Evolutionary conservation across 2,113 vertebrate species (phyloP), one percentile per base, ranked within the genome.

Genomic region (Microcebus jonahi): DNA sequence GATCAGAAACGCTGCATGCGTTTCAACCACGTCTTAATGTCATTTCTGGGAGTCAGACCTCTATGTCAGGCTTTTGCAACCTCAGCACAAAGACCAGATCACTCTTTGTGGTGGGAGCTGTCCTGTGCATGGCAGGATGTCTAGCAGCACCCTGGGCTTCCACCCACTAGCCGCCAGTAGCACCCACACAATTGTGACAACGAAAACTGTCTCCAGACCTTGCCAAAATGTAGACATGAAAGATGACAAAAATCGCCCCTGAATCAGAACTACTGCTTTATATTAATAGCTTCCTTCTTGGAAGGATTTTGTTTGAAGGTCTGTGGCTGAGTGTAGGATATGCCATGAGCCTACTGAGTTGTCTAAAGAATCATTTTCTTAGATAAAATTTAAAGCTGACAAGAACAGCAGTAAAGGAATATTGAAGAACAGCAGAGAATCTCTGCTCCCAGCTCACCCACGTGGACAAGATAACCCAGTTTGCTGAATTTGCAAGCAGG

Each of bases 91-190:
- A 11, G 12, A 14, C 36, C 29, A 21, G 31, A 20, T 63, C 23
- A 31, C 20, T 39, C 36, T n/a, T 2, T 23, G 7, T 1, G 18
- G 42, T 50, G 5, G 14, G 15, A 25, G 27, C 6, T 39, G 10
- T 20, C 34, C 11, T 63, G 36, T 6, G 21, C 5, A 34, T 10
- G 59, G 4, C 4, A 29, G 1, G 0, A 1, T 6, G 8, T 36
- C 27, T 9, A 53, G 8, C 25, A 34, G 7, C 4, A 10, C 20
- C 25, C 13, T n/a, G 59, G 5, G 15, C 9, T 34, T n/a, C 39
- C 71, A 31, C 2, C 3, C 42, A 21, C 77, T 61, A 57, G 23
- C 53, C 10, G 5, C 34, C 18, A 34, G 45, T 23, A 90, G 12
- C 17, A 45, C 82, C 18, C 1, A 12, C 27, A 12, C 23, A 34